Evolutionary conservation across 2,888 invertebrate genomes (phyloP), one percentile per base, ranked within the genome.

Genomic region (Erannis defoliaria): DNA sequence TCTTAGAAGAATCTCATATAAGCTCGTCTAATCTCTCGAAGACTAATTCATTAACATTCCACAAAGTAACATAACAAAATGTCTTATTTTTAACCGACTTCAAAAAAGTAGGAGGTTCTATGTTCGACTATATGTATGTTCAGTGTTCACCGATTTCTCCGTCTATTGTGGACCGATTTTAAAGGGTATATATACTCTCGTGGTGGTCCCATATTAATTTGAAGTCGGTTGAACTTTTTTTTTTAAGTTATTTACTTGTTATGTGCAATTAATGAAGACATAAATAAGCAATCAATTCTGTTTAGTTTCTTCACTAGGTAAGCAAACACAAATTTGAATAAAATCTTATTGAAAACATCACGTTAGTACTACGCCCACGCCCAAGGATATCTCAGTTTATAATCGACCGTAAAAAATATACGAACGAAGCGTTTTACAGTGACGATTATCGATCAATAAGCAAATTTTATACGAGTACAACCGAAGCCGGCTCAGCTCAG

Each of bases 401-500:
- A 59, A 65, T 60, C 51, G 18, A 42, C 49, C 51, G 56, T 64
- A 64, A 64, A 57, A 66, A 67, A 56, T 51, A 62, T 33, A 66
- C 61, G 56, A 68, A 68, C 64, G 59, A 70, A 64, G 62, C 62
- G 62, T 67, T 69, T 64, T 67, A 70, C 66, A 67, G 70, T 75
- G 74, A 75, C 70, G 77, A 78, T 76, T 75, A 78, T 75, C 79
- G 71, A 89, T 88, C 85, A 85, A 85, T 87, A 85, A 85, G 80
- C 83, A 84, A 82, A 85, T 84, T 84, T 84, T 72, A 82, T 80
- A 77, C 74, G 68, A 73, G 73, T 59, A 75, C 75, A 76, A 73
- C 72, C 80, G 79, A 81, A 85, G 85, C 85, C 79, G 80, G 81
- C 84, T 80, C 85, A 80, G 81, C 84, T 80, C 85, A 80, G 78